Evolutionary conservation across 2,797 vertebrate species (phyloP).

Genomic region (Numenius phaeopus): DNA sequence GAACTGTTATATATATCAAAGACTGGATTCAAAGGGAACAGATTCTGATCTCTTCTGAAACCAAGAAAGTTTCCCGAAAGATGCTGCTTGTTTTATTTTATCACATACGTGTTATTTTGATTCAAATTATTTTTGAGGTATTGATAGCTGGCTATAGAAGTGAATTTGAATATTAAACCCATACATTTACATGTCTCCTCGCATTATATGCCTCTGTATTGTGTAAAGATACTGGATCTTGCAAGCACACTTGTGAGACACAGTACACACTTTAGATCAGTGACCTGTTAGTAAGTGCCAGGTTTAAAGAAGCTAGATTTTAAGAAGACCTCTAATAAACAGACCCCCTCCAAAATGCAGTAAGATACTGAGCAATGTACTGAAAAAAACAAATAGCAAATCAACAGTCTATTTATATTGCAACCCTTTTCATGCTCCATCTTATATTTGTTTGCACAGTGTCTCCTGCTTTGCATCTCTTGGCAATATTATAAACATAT

Average conservation of each 20-base stretch:
- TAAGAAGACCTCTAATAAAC: not conserved
- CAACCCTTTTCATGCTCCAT: not conserved
- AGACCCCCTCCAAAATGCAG: not conserved
- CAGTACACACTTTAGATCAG: not conserved
- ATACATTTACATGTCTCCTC: not conserved
- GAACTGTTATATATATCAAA: not conserved
- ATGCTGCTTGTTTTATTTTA: not conserved
- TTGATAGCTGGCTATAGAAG: not conserved
- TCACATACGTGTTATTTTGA: not conserved
- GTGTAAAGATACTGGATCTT: not conserved
- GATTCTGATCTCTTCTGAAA: not conserved
- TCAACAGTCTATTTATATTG: not conserved
- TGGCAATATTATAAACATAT: not conserved
- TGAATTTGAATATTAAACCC: not conserved
- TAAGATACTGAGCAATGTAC: not conserved
- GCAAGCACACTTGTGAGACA: not conserved
- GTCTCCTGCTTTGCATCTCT: not conserved
- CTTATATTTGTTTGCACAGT: not conserved
- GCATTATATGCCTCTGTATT: not conserved
- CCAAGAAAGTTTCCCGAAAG: not conserved
- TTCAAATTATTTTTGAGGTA: not conserved
- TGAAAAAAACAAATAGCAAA: not conserved
- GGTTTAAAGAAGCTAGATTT: not conserved
- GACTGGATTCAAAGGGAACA: not conserved
- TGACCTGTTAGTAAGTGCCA: not conserved